Base-by-base conservation (phyloP, 1,140 invertebrate genomes). In the Pogonomyrmex barbatus region DNA sequence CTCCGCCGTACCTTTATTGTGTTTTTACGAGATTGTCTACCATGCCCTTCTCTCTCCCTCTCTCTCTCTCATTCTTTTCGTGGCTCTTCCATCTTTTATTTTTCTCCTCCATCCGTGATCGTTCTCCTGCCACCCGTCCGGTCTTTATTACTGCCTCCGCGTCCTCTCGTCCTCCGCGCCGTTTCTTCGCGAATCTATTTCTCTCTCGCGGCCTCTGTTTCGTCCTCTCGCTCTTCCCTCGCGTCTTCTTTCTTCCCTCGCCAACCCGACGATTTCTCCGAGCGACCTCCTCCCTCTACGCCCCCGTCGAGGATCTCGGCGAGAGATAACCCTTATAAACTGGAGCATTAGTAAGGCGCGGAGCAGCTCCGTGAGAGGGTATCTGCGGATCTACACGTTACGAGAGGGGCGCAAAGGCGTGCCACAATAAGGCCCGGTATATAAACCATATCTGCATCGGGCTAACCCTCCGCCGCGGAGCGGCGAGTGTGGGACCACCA, bases 311-410 rank as follows among this genome's bases (percentile, higher is more conserved):
- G 88, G 88, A 90, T 90, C 68, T 30, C 85, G 54, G 14, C 91
- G 89, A 93, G 87, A 93, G 94, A 95, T 94, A 94, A 93, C 92
- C 93, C 91, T 93, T 93, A 94, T 94, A 94, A 95, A 94, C 93
- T 93, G 91, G 92, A 94, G 93, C 93, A 95, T 94, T 94, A 94
- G 94, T 92, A 92, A 92, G 90, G 88, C 90, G 90, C 85, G 91
- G 92, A 92, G 91, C 89, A 87, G 83, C 89, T 89, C 88, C 77
- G 52, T 87, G 84, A 89, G 88, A 89, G 88, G 81, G 88, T 89
- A 89, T 89, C 88, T 89, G 77, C 47, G 88, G 71, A 89, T 89
- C 89, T 90, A 90, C 87, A 91, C 78, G 89, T 67, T 62, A 65
- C 87, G 54, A 87, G 86, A 84, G 85, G 78, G 88, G 89, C 88